A percentile compares a stretch with the other conserved stretches of the same genome.
These are phyloP conservation scores for Solea solea DNA, from an alignment of 2,113 vertebrate species.

Conservation along the genomic window DNA sequence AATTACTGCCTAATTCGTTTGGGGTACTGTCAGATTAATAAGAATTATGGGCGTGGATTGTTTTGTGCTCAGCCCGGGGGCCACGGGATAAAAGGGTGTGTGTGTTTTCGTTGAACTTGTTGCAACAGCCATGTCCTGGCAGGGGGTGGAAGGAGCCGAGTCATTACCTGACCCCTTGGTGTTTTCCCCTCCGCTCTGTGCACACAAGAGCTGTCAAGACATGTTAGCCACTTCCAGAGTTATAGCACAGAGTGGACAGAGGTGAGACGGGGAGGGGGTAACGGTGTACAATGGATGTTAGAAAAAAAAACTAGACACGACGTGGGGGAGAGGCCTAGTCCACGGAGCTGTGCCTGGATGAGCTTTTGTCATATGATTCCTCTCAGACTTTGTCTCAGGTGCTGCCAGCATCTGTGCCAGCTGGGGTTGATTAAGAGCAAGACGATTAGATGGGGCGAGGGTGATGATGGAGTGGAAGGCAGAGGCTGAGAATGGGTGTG, in stretches of 20 bases:
- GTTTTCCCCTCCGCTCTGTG: slow-evolving; percentile 53
- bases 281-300: slow-evolving; percentile 20
- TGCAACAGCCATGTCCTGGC: slow-evolving; percentile 60
- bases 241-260: slow-evolving; percentile 59
- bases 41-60: slow-evolving; percentile 38
- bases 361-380: slow-evolving; percentile 57
- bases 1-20: slow-evolving; percentile 62
- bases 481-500: background rate
- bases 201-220: slow-evolving; percentile 71
- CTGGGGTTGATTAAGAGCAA: slow-evolving; percentile 45
- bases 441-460: slow-evolving; percentile 23
- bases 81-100: slow-evolving; percentile 59
- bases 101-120: slow-evolving; percentile 73
- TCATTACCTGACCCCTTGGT: slow-evolving; percentile 65
- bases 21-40: slow-evolving; percentile 65
- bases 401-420: slow-evolving; percentile 53
- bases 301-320: background rate
- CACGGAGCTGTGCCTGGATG: slow-evolving; percentile 14
- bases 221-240: slow-evolving; percentile 64
- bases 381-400: slow-evolving; percentile 51
- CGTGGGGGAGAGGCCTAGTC: slow-evolving; percentile 4
- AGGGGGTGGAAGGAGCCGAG: slow-evolving; percentile 57
- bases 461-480: slow-evolving; percentile 13
- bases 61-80: slow-evolving; percentile 54
- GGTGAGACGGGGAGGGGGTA: slow-evolving; percentile 48